Percentiles rank a stretch among this genome's conserved stretches.
Evolutionary conservation across 2,888 invertebrate genomes (phyloP).

Genomic region (Dasypogon diadema): DNA sequence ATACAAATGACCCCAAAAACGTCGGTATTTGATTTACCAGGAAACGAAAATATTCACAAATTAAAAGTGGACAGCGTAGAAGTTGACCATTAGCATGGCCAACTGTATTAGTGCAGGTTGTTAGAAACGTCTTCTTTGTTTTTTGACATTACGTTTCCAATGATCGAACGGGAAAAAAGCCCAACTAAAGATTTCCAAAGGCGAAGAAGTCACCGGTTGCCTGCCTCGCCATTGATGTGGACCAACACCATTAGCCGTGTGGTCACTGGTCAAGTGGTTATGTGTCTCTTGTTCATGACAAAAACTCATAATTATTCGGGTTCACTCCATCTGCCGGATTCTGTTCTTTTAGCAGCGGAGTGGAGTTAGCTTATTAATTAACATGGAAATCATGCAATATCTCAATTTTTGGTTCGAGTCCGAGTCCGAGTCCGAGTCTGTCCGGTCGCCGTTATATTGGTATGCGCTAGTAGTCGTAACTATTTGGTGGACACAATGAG

Average conservation of each 20-base stretch:
- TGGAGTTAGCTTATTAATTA: slow-evolving; percentile 43
- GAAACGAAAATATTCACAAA: slow-evolving; percentile 51
- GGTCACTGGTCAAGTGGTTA: slow-evolving; percentile 26
- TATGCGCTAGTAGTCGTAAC: background rate
- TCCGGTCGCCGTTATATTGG: slow-evolving; percentile 32
- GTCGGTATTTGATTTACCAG: slow-evolving; percentile 49
- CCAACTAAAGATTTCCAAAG: slow-evolving; percentile 12
- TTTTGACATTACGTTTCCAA: slow-evolving; percentile 23
- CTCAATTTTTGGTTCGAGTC: slow-evolving; percentile 48
- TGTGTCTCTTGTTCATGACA: slow-evolving; percentile 45
- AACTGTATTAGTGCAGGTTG: slow-evolving; percentile 17
- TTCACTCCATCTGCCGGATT: slow-evolving; percentile 29
- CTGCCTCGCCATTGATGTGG: slow-evolving; percentile 16
- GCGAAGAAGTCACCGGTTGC: slow-evolving; percentile 20
- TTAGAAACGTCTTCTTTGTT: slow-evolving; percentile 28
- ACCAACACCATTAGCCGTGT: slow-evolving; percentile 36
- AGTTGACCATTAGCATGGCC: slow-evolving; percentile 34
- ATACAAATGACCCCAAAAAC: slow-evolving; percentile 51
- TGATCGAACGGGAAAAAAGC: slow-evolving; percentile 1
- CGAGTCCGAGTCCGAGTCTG: slow-evolving; percentile 25
- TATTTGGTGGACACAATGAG: background rate
- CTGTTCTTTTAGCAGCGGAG: slow-evolving; percentile 15
- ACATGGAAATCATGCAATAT: slow-evolving; percentile 51
- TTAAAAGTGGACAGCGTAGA: slow-evolving; percentile 28
- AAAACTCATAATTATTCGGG: slow-evolving; percentile 49